These are phyloP conservation scores for Oxycera nigricornis DNA, from an alignment of 2,888 invertebrate species.

Conservation along the genomic window DNA sequence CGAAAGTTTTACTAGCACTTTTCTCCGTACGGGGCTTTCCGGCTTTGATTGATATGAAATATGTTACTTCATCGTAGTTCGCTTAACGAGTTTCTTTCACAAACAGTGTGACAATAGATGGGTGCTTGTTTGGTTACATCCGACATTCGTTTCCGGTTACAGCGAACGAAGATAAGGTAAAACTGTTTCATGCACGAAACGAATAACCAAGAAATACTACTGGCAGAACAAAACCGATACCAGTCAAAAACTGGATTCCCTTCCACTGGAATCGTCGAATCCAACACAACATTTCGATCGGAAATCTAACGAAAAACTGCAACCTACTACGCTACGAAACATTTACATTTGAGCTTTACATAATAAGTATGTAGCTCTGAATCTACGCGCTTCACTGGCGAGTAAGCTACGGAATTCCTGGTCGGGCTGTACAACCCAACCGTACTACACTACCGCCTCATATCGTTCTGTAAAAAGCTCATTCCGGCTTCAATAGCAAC, in stretches of 20 bases:
- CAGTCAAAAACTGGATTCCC: neutral
- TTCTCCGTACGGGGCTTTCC: constrained; percentile 1
- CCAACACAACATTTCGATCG: constrained; percentile 43
- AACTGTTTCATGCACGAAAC: neutral
- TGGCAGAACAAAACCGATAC: neutral
- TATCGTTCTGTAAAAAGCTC: constrained; percentile 32
- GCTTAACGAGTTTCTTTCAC: too few species aligned
- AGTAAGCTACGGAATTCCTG: constrained; percentile 32
- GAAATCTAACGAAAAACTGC: constrained; percentile 45
- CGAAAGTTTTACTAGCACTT: constrained; percentile 36
- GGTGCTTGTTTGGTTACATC: neutral
- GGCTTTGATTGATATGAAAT: neutral
- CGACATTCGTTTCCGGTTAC: neutral
- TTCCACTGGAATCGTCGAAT: neutral
- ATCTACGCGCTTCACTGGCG: constrained; percentile 11
- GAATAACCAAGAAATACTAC: neutral
- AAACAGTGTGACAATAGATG: too few species aligned
- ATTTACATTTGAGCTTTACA: constrained; percentile 39
- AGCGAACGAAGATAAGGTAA: neutral
- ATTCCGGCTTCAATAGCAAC: neutral
- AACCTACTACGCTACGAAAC: constrained; percentile 36
- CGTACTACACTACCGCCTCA: constrained; percentile 22
- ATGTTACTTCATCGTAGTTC: too few species aligned
- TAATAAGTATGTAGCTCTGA: neutral
- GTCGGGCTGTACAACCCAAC: constrained; percentile 18